Conservation (phyloP, 2,113 vertebrate genomes). For the Nothoprocta pentlandii region DNA sequence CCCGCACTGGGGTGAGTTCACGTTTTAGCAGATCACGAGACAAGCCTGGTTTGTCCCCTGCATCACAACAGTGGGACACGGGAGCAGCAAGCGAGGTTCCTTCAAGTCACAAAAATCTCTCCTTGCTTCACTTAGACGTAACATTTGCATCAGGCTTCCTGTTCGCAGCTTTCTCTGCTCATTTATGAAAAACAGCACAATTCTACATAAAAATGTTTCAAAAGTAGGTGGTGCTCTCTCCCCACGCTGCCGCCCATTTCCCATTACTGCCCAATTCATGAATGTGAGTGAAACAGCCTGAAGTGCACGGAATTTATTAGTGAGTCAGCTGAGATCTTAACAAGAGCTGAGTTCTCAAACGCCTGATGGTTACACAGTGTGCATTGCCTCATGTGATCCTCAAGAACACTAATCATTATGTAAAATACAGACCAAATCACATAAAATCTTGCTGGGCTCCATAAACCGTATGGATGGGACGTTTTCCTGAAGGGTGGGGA, state of each 20-base stretch:
- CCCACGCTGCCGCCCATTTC: neutral
- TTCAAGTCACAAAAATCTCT: neutral
- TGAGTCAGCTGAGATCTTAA: neutral
- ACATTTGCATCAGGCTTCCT: conserved; percentile 23
- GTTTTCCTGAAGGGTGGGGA: neutral
- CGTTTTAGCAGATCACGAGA: neutral
- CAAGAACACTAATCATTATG: neutral
- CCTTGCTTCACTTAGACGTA: neutral
- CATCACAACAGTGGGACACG: neutral
- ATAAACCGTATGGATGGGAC: fast-evolving
- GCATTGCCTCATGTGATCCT: neutral
- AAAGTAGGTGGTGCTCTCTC: conserved; percentile 54
- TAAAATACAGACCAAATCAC: neutral
- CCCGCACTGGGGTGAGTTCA: neutral
- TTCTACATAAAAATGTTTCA: neutral
- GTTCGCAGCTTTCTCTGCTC: neutral
- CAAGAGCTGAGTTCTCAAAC: neutral
- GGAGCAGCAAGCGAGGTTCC: neutral
- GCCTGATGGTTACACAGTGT: neutral
- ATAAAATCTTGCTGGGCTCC: neutral
- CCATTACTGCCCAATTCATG: neutral
- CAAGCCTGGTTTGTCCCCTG: neutral
- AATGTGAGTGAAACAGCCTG: neutral
- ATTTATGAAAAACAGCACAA: fast-evolving
- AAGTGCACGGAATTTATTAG: neutral